A percentile compares a stretch with the other conserved stretches of the same genome.
phyloP scores from a whole-genome alignment of 2,888 invertebrate species.

The Heliconius cydno region DNA sequence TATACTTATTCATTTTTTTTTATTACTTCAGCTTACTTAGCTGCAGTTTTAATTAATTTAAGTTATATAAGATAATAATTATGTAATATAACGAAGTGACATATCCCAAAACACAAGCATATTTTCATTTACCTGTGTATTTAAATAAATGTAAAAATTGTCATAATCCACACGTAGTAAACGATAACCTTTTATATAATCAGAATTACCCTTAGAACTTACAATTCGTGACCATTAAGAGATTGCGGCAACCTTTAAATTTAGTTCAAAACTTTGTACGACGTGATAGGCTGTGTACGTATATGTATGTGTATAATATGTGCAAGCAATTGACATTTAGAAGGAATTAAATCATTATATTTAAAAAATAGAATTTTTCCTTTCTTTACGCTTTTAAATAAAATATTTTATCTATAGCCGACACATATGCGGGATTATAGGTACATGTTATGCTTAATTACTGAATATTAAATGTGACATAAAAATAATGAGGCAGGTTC shows the following conservation, averaged over 20 bases:
- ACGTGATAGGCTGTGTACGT: constrained; percentile 36
- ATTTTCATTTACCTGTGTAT: not conserved
- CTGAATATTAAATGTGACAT: too few species aligned
- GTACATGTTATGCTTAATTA: too few species aligned
- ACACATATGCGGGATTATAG: too few species aligned
- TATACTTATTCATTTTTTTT: too few species aligned
- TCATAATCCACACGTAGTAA: not conserved
- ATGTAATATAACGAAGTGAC: too few species aligned
- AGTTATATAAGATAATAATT: too few species aligned
- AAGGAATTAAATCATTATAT: not conserved
- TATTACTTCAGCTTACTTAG: too few species aligned
- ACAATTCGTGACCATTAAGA: constrained; percentile 36
- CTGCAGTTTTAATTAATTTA: too few species aligned
- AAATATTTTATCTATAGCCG: too few species aligned
- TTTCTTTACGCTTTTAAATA: not conserved
- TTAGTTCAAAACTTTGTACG: constrained; percentile 30
- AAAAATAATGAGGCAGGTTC: too few species aligned
- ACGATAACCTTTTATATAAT: constrained; percentile 27
- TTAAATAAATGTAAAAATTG: not conserved
- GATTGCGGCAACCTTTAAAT: constrained; percentile 38
- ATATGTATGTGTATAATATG: not conserved
- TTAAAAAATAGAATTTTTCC: not conserved
- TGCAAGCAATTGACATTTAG: too few species aligned
- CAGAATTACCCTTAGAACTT: constrained; percentile 26
- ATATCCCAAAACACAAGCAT: not conserved